Conservation (phyloP, 2,113 vertebrate species). For the pig (Sus scrofa) region T2T-Sscrofa CM000813.6:126804001-126804500, state of each 20-base stretch:
- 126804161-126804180: neutral
- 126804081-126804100: neutral
- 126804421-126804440: no score
- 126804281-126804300: no score
- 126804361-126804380: no score
- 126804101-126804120: neutral
- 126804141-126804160: neutral
- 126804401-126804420: no score
- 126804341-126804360: no score
- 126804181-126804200: slow-evolving; percentile 19
- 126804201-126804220: neutral
- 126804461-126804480: no score
- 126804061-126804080: neutral
- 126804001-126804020: neutral
- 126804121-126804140: neutral
- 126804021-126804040: neutral
- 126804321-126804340: no score
- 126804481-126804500: no score
- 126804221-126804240: neutral
- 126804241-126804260: neutral
- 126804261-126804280: no score
- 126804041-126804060: neutral
- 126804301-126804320: no score
- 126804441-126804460: no score
- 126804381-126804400: no score